Evolutionary conservation across 2,113 vertebrate genomes (phyloP).

Genomic region (Mixornis gularis): DNA sequence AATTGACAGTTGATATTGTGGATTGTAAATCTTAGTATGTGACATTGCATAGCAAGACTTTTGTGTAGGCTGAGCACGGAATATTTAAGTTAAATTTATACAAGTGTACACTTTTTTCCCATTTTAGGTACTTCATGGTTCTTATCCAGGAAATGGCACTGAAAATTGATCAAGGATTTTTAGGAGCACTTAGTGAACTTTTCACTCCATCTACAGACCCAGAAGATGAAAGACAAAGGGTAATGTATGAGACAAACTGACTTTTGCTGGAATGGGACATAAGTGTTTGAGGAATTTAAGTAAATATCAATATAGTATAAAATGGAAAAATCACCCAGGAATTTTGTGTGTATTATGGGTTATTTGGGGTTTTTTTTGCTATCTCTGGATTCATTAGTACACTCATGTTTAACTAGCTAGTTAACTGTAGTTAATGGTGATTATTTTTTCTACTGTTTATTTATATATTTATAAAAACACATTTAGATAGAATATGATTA

Average conservation of each 20-base stretch:
- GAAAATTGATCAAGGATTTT: constrained; percentile 93
- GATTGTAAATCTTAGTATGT: neutral
- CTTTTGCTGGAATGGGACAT: neutral
- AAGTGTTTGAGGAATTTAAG: neutral
- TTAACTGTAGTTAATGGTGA: neutral
- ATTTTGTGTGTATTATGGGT: neutral
- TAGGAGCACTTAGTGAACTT: constrained; percentile 78
- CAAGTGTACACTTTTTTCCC: neutral
- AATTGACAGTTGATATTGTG: neutral
- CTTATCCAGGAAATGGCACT: constrained; percentile 98
- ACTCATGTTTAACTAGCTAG: neutral
- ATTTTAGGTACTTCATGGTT: constrained; percentile 94
- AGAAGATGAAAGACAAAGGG: constrained; percentile 78
- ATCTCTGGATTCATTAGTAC: neutral
- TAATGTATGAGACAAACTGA: constrained; percentile 36
- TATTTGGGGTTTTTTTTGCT: neutral
- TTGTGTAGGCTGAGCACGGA: neutral
- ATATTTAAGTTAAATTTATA: neutral
- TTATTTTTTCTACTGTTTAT: neutral
- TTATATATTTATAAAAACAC: neutral
- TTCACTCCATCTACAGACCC: constrained; percentile 79
- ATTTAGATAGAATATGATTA: neutral
- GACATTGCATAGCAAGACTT: neutral
- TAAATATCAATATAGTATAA: neutral
- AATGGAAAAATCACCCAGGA: neutral